phyloP scores from a whole-genome alignment of 2,113 vertebrate species.

The Maccullochella peelii region DNA sequence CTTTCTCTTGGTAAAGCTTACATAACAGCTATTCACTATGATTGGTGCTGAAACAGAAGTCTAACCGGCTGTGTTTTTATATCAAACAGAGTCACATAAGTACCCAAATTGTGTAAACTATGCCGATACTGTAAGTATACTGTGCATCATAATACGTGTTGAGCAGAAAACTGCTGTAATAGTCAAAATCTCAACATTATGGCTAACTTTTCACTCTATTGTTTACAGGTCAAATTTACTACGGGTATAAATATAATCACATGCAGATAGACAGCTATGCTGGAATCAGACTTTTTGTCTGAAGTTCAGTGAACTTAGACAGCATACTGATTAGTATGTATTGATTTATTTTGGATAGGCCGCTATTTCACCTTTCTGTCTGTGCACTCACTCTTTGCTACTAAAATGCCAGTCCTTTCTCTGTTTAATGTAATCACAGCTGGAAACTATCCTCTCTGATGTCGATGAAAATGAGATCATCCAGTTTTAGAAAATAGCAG shows the following conservation, averaged over 20 bases:
- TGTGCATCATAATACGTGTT: not conserved
- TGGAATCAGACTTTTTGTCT: slow-evolving; percentile 1
- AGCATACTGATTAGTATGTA: slow-evolving; percentile 47
- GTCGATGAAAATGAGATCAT: slow-evolving; percentile 38
- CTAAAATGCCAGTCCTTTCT: slow-evolving; percentile 57
- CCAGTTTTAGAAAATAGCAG: slow-evolving; percentile 17
- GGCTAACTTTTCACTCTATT: not conserved
- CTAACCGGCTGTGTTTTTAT: not conserved
- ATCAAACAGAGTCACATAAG: not conserved
- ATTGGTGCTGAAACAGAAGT: not conserved
- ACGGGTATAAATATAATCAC: not conserved
- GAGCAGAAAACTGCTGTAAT: not conserved
- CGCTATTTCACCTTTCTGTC: slow-evolving; percentile 38
- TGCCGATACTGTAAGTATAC: not conserved
- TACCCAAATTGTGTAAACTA: not conserved
- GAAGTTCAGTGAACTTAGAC: slow-evolving; percentile 31
- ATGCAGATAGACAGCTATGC: not conserved
- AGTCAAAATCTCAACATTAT: not conserved
- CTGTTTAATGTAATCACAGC: slow-evolving; percentile 54
- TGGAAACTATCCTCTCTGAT: slow-evolving; percentile 40
- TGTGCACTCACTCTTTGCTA: slow-evolving; percentile 17
- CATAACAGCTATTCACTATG: not conserved
- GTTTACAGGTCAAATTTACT: not conserved
- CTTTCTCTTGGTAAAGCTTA: not conserved
- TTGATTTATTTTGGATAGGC: slow-evolving; percentile 48